A percentile compares a stretch with the other conserved stretches of the same genome.
These are phyloP conservation scores for Actinopyga echinites DNA, from an alignment of 53 echinoderm and acorn worm genomes.

Conservation along the genomic window DNA sequence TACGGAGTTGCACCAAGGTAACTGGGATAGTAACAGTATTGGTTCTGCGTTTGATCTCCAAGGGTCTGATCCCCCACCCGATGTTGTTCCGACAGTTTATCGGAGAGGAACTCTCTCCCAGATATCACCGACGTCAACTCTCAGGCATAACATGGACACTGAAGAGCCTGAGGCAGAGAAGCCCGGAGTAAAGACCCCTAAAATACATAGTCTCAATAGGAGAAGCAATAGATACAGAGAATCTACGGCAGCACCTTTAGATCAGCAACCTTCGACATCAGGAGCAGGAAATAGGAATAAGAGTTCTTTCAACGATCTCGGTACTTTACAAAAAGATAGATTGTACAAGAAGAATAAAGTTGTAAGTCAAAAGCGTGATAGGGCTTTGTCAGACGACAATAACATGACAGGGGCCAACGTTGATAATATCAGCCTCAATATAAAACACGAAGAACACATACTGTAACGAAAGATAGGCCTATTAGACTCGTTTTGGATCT, in stretches of 20 bases:
- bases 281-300: not conserved
- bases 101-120: not conserved
- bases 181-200: conserved; percentile 23
- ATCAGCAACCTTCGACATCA: too few species aligned
- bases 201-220: not conserved
- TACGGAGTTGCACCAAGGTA: not conserved
- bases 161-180: conserved; percentile 1
- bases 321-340: conserved; percentile 24
- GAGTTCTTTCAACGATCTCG: conserved; percentile 7
- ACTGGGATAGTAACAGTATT: conserved; percentile 21
- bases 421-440: conserved; percentile 28
- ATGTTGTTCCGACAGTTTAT: conserved; percentile 20
- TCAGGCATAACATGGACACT: conserved; percentile 49
- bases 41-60: conserved; percentile 33
- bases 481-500: too few species aligned
- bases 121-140: conserved; percentile 54
- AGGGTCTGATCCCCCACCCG: not conserved
- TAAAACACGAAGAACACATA: conserved; percentile 15
- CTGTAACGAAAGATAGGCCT: too few species aligned
- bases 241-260: too few species aligned
- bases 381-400: too few species aligned
- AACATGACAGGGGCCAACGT: not conserved
- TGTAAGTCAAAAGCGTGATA: not conserved
- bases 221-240: too few species aligned
- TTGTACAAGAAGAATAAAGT: conserved; percentile 25